These are phyloP conservation scores for Pholis gunnellus DNA, from an alignment of 2,113 vertebrate species.

Conservation along the genomic window DNA sequence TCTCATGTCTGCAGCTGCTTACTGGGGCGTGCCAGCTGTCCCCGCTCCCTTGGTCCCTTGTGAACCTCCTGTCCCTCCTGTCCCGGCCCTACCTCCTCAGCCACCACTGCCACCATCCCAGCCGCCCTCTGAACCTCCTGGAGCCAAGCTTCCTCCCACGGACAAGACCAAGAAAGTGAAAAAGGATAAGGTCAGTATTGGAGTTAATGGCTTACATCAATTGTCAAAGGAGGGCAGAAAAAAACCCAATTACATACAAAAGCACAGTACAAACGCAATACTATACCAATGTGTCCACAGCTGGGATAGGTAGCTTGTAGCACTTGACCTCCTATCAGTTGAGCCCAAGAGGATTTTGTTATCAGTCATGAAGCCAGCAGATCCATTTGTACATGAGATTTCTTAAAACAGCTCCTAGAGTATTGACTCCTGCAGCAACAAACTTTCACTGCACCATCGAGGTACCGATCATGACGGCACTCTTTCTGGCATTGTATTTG, in stretches of 20 bases:
- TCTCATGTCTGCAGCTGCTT: constrained; percentile 79
- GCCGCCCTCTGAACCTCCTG: constrained; percentile 70
- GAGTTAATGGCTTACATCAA: neutral
- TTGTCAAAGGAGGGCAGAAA: neutral
- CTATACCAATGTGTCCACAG: no score
- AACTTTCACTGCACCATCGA: neutral
- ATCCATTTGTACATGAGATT: neutral
- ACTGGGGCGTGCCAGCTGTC: constrained; percentile 81
- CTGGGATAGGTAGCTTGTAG: neutral
- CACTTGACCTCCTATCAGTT: neutral
- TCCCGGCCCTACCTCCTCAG: constrained; percentile 73
- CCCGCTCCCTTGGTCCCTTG: constrained; percentile 81
- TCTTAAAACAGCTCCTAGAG: neutral
- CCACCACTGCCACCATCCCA: constrained; percentile 80
- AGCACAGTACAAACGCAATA: neutral
- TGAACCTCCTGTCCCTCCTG: constrained; percentile 78
- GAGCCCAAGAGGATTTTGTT: neutral
- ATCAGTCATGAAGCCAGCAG: neutral
- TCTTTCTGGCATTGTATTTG: no score
- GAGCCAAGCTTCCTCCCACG: constrained; percentile 75
- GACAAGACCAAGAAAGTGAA: constrained; percentile 92
- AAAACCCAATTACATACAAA: neutral
- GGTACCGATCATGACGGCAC: no score
- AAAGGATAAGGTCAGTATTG: constrained; percentile 90
- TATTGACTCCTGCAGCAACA: neutral